Evolutionary conservation across 2,888 invertebrate genomes (phyloP), one percentile per base, ranked within the genome.

Genomic region (Baccha elongata): DNA sequence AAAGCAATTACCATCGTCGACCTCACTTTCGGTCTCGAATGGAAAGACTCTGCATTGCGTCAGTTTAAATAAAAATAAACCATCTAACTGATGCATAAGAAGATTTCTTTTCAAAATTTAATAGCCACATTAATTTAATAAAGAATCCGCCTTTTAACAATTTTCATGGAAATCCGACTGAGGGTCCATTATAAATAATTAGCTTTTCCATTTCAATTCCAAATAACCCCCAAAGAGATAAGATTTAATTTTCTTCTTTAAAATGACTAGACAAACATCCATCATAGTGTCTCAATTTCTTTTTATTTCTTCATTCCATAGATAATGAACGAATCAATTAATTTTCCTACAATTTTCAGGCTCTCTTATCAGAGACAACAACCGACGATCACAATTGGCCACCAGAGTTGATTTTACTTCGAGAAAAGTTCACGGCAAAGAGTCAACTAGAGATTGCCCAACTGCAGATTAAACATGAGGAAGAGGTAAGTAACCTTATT

Each of bases 361-460:
- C 94, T 87, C 91, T 96, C 87, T 92, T 95, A 85, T 94, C 93
- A 87, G 94, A 95, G 21, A 92, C 93, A 81, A 93, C 93, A 80
- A 93, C 93, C 65, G 94, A 94, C 88, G 93, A 94, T 89, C 93
- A 94, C 68, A 93, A 92, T 87, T 95, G 95, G 95, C 95, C 96
- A 42, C 90, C 93, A 78, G 96, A 96, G 91, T 91, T 96, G 85
- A 92, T 95, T 62, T 93, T 94, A 85, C 90, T 96, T 40, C 91
- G 95, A 13, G 94, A 95, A 90, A 94, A 93, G 91, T 94, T 96
- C 84, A 93, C 94, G 65, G 93, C 93, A 19, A 94, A 94, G 88
- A 93, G 93, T 87, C 93, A 93, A 88, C 89, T 91, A 78, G 92
- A 94, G 88, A 92, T 94, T 23, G 92, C 92, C 42, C 92, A 93